Percentiles rank a stretch among this genome's conserved stretches.
phyloP scores from a whole-genome alignment of 2,113 vertebrate genomes.

The Zosterops pallidus region DNA sequence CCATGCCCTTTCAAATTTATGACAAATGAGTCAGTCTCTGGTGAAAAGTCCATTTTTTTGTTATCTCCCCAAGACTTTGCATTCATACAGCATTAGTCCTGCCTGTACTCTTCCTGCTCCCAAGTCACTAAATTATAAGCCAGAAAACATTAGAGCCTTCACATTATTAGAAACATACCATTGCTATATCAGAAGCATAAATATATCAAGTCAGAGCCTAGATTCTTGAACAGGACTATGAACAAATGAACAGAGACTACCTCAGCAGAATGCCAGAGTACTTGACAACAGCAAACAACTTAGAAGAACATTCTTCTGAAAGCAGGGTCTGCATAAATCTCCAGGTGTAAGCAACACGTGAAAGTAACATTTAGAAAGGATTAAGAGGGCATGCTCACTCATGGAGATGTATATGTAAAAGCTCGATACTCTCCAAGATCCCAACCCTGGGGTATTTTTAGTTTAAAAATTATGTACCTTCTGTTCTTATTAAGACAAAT shows the following conservation, averaged over 20 bases:
- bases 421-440: background rate
- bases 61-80: background rate
- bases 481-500: background rate
- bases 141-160: background rate
- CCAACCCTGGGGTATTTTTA: background rate
- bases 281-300: background rate
- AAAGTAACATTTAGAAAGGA: background rate
- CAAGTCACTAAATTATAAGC: background rate
- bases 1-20: background rate
- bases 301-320: background rate
- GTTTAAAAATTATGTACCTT: background rate
- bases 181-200: background rate
- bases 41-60: background rate
- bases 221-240: background rate
- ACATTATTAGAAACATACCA: background rate
- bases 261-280: background rate
- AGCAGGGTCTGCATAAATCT: background rate
- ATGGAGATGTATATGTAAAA: background rate
- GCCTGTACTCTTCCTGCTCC: background rate
- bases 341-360: background rate
- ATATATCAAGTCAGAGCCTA: background rate
- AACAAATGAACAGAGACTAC: background rate
- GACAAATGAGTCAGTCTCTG: background rate
- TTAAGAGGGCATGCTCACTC: background rate
- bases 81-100: background rate